Conservation (phyloP, 2,888 invertebrate species). For the Caenorhabditis uteleia region DNA sequence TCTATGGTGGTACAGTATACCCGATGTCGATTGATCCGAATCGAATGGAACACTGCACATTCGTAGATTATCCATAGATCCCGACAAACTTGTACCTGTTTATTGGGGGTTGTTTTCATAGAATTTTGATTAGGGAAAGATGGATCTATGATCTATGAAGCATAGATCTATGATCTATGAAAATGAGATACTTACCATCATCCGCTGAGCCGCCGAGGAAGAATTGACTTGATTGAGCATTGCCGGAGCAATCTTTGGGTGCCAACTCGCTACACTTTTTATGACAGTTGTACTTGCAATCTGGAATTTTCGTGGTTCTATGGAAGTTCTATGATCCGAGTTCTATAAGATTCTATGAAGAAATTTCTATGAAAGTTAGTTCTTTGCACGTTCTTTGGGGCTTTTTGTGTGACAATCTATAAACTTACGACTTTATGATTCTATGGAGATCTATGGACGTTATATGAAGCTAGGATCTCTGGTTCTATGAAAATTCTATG, state of each 20-base stretch:
- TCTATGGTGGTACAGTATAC: not conserved
- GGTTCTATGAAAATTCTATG: too few relatives aligned
- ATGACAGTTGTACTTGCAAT: slow-evolving; percentile 94
- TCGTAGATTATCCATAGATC: slow-evolving; percentile 63
- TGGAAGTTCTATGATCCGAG: too few relatives aligned
- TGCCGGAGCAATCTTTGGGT: slow-evolving; percentile 68
- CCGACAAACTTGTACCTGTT: slow-evolving; percentile 41
- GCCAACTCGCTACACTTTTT: slow-evolving; percentile 79
- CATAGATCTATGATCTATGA: too few relatives aligned
- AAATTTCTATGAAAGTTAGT: too few relatives aligned
- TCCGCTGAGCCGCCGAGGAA: slow-evolving; percentile 53
- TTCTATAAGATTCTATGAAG: too few relatives aligned
- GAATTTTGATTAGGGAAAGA: not conserved
- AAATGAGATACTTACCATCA: slow-evolving; percentile 40
- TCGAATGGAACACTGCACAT: slow-evolving; percentile 65
- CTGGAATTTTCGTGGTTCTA: too few relatives aligned
- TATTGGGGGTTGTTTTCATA: not conserved
- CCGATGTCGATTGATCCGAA: slow-evolving; percentile 37
- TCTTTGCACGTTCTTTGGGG: too few relatives aligned
- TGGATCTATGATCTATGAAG: not conserved
- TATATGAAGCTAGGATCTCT: too few relatives aligned
- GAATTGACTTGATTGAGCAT: slow-evolving; percentile 44
- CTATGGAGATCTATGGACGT: too few relatives aligned
- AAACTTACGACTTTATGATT: too few relatives aligned
- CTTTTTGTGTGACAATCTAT: too few relatives aligned